These are phyloP conservation scores for Paralichthys olivaceus DNA, from an alignment of 2,113 vertebrate species.

Conservation along the genomic window DNA sequence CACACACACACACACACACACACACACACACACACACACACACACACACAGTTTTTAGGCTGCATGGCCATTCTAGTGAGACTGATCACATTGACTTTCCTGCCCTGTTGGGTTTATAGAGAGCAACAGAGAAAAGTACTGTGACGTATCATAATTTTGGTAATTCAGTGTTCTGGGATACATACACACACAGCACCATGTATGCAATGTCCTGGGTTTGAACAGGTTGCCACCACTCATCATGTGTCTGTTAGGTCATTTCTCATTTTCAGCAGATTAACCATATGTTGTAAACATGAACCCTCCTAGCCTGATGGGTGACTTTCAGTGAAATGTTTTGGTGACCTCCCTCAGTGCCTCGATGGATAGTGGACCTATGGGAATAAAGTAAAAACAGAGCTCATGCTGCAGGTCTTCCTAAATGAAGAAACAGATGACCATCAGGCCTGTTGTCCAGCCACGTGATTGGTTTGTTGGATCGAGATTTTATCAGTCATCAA, in stretches of 20 bases:
- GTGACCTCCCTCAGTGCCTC: too few relatives aligned
- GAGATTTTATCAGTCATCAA: not conserved
- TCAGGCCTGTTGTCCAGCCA: not conserved
- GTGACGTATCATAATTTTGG: not conserved
- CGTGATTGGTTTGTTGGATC: not conserved
- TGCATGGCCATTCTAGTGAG: constrained; percentile 33
- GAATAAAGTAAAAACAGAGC: too few relatives aligned
- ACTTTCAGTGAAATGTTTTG: not conserved
- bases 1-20: constrained; percentile 6
- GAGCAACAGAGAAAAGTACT: constrained; percentile 17
- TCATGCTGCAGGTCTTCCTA: too few relatives aligned
- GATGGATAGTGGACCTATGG: too few relatives aligned
- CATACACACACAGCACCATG: not conserved
- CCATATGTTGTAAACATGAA: not conserved
- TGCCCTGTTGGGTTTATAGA: constrained; percentile 26
- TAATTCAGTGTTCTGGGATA: not conserved
- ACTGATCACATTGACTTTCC: constrained; percentile 40
- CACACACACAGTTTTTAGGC: constrained; percentile 7
- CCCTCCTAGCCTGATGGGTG: not conserved
- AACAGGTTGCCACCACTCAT: not conserved
- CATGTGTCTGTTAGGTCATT: not conserved
- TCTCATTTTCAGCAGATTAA: not conserved
- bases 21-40: constrained; percentile 13
- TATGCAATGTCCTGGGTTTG: not conserved
- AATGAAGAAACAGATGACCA: too few relatives aligned